phyloP scores from a whole-genome alignment of 2,888 invertebrate genomes.

The Ariolimax columbianus region DNA sequence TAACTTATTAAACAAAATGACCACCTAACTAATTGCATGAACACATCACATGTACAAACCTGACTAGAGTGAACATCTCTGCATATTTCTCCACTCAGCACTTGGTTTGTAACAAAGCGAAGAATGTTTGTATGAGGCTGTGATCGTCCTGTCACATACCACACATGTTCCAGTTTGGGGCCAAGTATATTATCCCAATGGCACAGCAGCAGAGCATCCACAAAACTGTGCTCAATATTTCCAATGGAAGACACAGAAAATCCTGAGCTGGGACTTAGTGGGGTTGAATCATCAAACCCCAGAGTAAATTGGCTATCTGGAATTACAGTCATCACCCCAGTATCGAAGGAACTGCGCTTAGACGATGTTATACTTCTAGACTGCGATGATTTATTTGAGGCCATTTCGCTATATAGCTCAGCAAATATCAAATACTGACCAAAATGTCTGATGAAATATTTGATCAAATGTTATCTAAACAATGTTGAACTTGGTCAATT shows the following conservation, averaged over 20 bases:
- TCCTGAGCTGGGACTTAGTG: conserved; percentile 70
- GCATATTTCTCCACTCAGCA: conserved; percentile 76
- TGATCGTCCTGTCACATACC: conserved; percentile 63
- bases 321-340: conserved; percentile 41
- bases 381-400: conserved; percentile 18
- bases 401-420: conserved; percentile 2
- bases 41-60: conserved; percentile 48
- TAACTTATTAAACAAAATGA: neutral
- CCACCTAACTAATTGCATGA: neutral
- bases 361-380: neutral
- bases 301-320: conserved; percentile 18
- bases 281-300: conserved; percentile 54
- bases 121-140: conserved; percentile 61
- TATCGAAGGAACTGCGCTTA: conserved; percentile 12
- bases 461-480: neutral
- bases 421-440: neutral
- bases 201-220: conserved; percentile 67
- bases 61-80: conserved; percentile 68
- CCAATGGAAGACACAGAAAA: conserved; percentile 65
- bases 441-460: neutral
- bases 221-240: conserved; percentile 60
- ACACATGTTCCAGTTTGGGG: conserved; percentile 73
- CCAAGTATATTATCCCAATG: conserved; percentile 78
- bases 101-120: conserved; percentile 70
- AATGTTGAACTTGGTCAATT: neutral